Evolutionary conservation across 2,888 invertebrate species (phyloP), one percentile per base, ranked within the genome.

Genomic region (Drosophila planitibia): DNA sequence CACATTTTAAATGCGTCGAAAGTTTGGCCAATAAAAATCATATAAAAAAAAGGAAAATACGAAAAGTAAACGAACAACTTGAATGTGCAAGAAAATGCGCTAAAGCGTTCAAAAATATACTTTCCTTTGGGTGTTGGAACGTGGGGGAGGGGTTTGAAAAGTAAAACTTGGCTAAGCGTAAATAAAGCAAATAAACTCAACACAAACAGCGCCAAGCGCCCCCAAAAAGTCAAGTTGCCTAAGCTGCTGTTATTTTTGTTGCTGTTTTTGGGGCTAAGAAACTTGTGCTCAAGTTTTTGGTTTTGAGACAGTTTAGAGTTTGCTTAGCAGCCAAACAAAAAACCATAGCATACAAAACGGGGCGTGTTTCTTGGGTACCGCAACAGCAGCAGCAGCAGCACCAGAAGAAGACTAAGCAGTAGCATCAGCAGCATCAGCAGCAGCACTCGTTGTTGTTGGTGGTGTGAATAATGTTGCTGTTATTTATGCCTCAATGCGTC

Each of bases 401-500:
- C 30, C n/a, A 33, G 22, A 44, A 22, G 2, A 12, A 22, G 44
- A 44, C 44, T 44, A 44, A 22, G 44, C 22, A 22, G 44, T 2
- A 22, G 44, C 44, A 12, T 22, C 44, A 44, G 58, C 14, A 32
- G 22, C 51, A 32, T 39, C 44, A n/a, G 44, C 52, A 14, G 54
- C 39, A 28, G n/a, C 30, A 32, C 66, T 49, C 44, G 68, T 80
- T 79, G 72, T 55, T 81, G 73, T 84, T 47, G 47, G 77, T 88
- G 83, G 83, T 85, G 83, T 88, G 85, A 85, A 85, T 85, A 85
- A 88, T 85, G 85, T 74, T 87, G 83, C 85, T 83, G 88, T 88
- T 87, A 89, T 85, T 89, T 86, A 89, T 89, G 87, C 89, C 87
- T 89, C 81, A 87, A 83, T 89, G 87, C 85, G 85, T 76, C 83